A percentile compares a stretch with the other conserved stretches of the same genome.
Conservation (phyloP, 64 coral and sea anemone species). For the Dendrophyllia cribrosa region DNA sequence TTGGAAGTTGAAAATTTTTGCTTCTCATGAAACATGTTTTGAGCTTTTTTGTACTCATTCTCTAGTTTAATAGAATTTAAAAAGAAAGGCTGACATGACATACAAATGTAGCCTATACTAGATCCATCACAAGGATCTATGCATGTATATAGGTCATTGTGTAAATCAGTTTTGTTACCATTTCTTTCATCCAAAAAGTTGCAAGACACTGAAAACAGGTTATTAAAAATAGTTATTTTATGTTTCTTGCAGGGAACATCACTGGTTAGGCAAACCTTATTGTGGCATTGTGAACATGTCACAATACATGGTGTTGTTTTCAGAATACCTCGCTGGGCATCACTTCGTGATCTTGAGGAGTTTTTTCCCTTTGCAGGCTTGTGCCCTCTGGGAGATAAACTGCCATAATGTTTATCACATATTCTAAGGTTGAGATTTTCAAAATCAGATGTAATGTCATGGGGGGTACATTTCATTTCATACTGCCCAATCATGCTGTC, state of each 20-base stretch:
- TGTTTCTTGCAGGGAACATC: not conserved
- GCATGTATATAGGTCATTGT: not conserved
- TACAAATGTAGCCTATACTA: not conserved
- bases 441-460: not conserved
- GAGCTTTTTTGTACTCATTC: not conserved
- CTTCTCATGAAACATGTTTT: not conserved
- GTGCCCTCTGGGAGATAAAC: not conserved
- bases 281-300: not conserved
- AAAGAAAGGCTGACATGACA: constrained; percentile 3
- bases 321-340: not conserved
- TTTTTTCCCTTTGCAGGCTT: not conserved
- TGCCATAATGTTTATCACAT: constrained; percentile 3
- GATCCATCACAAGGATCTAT: not conserved
- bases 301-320: not conserved
- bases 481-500: not conserved
- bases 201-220: not conserved
- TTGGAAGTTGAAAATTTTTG: not conserved
- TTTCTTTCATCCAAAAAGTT: not conserved
- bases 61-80: constrained; percentile 7
- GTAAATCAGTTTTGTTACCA: not conserved
- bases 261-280: not conserved
- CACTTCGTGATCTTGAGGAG: not conserved
- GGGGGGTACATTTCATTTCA: not conserved
- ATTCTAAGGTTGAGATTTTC: not conserved
- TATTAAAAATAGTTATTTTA: not conserved